phyloP scores from a whole-genome alignment of 2,797 vertebrate species.

The Buceros bicornis region DNA sequence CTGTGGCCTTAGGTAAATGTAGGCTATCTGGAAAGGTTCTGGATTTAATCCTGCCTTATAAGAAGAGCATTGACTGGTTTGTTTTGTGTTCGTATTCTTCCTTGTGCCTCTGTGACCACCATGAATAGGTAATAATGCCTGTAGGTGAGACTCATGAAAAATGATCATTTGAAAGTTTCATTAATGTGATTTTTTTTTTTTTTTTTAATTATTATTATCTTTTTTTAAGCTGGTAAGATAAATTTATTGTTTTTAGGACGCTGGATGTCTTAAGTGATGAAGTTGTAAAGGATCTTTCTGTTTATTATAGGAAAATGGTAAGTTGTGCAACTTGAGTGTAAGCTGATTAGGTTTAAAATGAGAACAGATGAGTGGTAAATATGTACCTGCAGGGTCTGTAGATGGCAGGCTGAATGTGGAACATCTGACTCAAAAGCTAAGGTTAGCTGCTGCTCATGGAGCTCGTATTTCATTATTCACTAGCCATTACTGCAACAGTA shows the following conservation, averaged over 20 bases:
- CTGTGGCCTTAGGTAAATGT: not conserved
- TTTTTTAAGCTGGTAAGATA: not conserved
- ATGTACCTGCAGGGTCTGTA: not conserved
- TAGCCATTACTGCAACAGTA: not conserved
- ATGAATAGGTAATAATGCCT: not conserved
- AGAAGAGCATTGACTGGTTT: not conserved
- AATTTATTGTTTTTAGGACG: constrained; percentile 81
- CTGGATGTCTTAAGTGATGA: constrained; percentile 94
- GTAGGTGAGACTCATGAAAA: not conserved
- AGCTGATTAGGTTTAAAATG: not conserved
- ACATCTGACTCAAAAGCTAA: not conserved
- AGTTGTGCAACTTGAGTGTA: constrained; percentile 51
- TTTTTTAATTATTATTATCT: no score
- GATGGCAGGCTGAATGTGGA: not conserved
- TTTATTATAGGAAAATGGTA: constrained; percentile 93
- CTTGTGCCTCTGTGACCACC: not conserved
- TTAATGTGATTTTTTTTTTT: not conserved
- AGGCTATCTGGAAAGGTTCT: not conserved
- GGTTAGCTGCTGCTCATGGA: not conserved
- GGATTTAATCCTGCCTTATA: not conserved
- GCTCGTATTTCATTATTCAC: not conserved
- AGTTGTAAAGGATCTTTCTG: constrained; percentile 91
- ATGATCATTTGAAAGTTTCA: not conserved
- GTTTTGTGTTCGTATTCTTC: not conserved
- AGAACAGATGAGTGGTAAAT: not conserved